These are phyloP conservation scores for Lerema accius DNA, from an alignment of 1,140 invertebrate genomes.

Conservation along the genomic window DNA sequence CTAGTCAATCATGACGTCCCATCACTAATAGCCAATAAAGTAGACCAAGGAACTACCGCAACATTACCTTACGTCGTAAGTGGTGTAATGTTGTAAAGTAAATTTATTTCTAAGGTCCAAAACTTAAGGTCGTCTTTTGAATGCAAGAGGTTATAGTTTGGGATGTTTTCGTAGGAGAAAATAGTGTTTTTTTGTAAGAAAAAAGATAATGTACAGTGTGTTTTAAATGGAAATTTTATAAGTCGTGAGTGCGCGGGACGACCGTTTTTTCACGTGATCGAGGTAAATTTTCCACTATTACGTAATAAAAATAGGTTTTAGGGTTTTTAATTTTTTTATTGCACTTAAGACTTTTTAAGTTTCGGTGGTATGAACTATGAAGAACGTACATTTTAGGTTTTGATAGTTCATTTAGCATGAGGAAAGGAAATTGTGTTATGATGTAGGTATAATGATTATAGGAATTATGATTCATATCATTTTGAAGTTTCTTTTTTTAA, in stretches of 20 bases:
- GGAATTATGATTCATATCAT: too few relatives aligned
- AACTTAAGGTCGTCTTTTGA: slow-evolving; percentile 45
- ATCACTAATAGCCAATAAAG: slow-evolving; percentile 69
- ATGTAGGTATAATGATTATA: too few relatives aligned
- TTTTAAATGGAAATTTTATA: slow-evolving; percentile 82
- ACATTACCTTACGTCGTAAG: slow-evolving; percentile 51
- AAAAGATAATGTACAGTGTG: slow-evolving; percentile 76
- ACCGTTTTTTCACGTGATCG: slow-evolving; percentile 64
- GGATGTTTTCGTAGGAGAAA: slow-evolving; percentile 42
- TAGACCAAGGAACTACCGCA: slow-evolving; percentile 65
- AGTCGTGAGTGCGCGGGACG: slow-evolving; percentile 53
- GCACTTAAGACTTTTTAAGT: slow-evolving; percentile 4
- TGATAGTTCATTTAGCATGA: too few relatives aligned
- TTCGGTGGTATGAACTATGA: too few relatives aligned
- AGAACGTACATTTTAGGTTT: too few relatives aligned
- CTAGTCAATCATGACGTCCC: slow-evolving; percentile 35
- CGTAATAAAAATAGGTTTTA: slow-evolving; percentile 40
- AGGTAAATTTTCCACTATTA: slow-evolving; percentile 71
- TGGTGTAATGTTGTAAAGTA: slow-evolving; percentile 36
- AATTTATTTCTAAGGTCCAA: slow-evolving; percentile 44
- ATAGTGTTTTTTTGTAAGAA: slow-evolving; percentile 75
- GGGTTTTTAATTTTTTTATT: slow-evolving; percentile 42
- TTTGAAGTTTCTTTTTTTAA: too few relatives aligned
- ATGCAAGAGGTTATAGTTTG: slow-evolving; percentile 13
- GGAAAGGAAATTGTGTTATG: too few relatives aligned